A percentile compares a stretch with the other conserved stretches of the same genome.
Evolutionary conservation across 1,140 invertebrate genomes (phyloP).

Genomic region (Campodea augens): DNA sequence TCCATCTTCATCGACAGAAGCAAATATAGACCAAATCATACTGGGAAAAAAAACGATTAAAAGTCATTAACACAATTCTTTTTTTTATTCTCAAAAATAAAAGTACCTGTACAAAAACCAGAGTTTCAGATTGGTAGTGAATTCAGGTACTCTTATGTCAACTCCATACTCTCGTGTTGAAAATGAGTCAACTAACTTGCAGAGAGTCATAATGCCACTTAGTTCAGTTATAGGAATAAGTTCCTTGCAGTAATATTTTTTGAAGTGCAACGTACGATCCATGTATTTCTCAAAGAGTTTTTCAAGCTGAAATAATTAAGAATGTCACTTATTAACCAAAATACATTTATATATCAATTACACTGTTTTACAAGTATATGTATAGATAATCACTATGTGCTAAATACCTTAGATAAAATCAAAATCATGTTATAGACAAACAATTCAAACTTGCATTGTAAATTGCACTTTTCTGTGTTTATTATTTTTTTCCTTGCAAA

Average conservation of each 20-base stretch:
- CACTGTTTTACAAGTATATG: no score
- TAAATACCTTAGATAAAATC: no score
- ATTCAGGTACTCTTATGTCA: conserved; percentile 32
- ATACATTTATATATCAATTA: no score
- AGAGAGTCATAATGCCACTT: conserved; percentile 49
- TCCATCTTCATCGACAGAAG: conserved; percentile 56
- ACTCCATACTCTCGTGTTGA: conserved; percentile 45
- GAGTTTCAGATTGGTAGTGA: conserved; percentile 54
- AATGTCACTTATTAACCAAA: no score
- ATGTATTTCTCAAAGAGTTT: conserved; percentile 40
- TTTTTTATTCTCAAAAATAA: background rate
- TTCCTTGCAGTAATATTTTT: conserved; percentile 42
- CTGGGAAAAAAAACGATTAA: conserved; percentile 21
- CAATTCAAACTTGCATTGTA: no score
- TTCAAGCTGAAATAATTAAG: conserved; percentile 27
- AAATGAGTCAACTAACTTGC: conserved; percentile 44
- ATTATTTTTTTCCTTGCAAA: no score
- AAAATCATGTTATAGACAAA: no score
- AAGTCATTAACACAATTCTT: conserved; percentile 8
- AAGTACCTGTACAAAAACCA: conserved; percentile 41
- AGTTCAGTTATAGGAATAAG: conserved; percentile 47
- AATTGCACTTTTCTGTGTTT: no score
- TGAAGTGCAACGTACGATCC: conserved; percentile 45
- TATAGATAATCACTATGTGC: no score
- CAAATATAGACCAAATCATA: conserved; percentile 65